Evolutionary conservation across 2,113 vertebrate species (phyloP), one percentile per base, ranked within the genome.

Genomic region (Calypte anna): DNA sequence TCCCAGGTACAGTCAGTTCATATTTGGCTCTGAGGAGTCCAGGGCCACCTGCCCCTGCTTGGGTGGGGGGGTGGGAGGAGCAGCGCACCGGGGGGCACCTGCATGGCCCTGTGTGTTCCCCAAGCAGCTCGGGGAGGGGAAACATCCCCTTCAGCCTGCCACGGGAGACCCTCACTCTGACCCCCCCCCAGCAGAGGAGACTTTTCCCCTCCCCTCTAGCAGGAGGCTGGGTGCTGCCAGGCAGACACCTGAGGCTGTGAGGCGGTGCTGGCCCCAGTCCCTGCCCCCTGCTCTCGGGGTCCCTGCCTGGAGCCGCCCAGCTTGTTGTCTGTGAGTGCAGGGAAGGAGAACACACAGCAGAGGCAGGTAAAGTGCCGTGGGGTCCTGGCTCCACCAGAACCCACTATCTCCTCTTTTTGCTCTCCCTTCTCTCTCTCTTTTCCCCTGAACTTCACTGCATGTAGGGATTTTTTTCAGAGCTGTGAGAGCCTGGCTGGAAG

Each of bases 221-320:
- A 30, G 80, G 7, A n/a, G 83, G 74, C 57, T 16, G 76, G 81
- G 23, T 17, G 74, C 81, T 5, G 77, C 63, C 2, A 23, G 36
- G 81, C 77, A 3, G 68, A n/a, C n/a, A 3, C 33, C 46, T 23
- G 86, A 6, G 36, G 24, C 86, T 12, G 54, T 3, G 0, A 59
- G 93, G 92, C 92, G 57, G 92, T 18, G 67, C 92, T 48, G 93
- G 62, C 48, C 66, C 55, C 30, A 6, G 50, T 33, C 80, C 87
- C 86, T 33, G 84, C 59, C 80, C 68, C 40, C 67, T 11, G 55
- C 82, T 30, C 48, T 9, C 48, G 1, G 80, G 91, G 62, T 64
- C 54, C 64, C 46, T 9, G 66, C 4, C 68, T 7, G 69, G 30
- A 67, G 83, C 86, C 16, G 36, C 89, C 74, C 77, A 2, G 48